These are phyloP conservation scores for Sepiola atlantica DNA, from an alignment of 2,888 invertebrate species.

Conservation along the genomic window DNA sequence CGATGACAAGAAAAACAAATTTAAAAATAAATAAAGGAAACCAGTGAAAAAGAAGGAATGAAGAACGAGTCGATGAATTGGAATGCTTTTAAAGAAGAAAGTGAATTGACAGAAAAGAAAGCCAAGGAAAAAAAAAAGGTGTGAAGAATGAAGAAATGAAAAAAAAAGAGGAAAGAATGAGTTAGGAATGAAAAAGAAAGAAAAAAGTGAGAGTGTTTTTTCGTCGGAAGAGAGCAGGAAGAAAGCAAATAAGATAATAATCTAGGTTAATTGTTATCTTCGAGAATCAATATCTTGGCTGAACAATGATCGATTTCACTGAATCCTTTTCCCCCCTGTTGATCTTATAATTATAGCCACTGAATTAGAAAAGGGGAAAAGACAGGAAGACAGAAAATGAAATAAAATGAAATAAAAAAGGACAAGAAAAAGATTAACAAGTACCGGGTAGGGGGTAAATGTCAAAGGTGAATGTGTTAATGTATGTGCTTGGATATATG, in stretches of 20 bases:
- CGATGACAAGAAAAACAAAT: too few relatives aligned
- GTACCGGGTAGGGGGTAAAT: neutral
- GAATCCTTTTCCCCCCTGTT: slow-evolving; percentile 32
- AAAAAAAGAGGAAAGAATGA: neutral
- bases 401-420: too few relatives aligned
- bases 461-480: neutral
- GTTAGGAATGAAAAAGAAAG: neutral
- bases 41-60: neutral
- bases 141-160: neutral
- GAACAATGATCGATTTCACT: slow-evolving; percentile 13
- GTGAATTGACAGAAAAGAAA: neutral
- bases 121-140: neutral
- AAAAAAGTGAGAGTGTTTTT: neutral
- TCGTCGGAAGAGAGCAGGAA: neutral
- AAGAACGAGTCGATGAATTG: neutral
- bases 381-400: too few relatives aligned
- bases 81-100: neutral
- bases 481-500: neutral
- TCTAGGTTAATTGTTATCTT: slow-evolving; percentile 32
- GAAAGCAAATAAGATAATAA: slow-evolving; percentile 32
- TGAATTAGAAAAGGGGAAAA: neutral
- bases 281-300: neutral
- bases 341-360: slow-evolving; percentile 32
- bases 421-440: neutral
- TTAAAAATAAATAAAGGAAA: too few relatives aligned